These are phyloP conservation scores for Ostrea edulis DNA, from an alignment of 1,140 invertebrate genomes.

Conservation along the genomic window DNA sequence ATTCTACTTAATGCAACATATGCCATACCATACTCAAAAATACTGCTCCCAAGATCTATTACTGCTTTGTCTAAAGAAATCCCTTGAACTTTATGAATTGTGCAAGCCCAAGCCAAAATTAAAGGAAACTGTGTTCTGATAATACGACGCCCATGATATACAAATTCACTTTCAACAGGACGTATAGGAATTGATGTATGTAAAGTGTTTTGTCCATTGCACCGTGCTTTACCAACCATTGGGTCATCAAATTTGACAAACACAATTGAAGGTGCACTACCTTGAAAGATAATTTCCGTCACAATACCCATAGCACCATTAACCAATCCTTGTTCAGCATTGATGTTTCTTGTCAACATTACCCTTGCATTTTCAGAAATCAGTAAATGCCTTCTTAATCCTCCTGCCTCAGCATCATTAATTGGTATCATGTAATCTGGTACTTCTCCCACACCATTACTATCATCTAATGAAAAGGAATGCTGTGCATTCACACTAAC, in stretches of 20 bases:
- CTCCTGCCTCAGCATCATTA: constrained; percentile 50
- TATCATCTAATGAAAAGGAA: constrained; percentile 51
- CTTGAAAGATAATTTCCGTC: constrained; percentile 11
- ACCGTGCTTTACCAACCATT: constrained; percentile 49
- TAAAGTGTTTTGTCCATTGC: constrained; percentile 22
- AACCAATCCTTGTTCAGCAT: constrained; percentile 51
- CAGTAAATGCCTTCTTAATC: constrained; percentile 34
- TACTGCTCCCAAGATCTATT: constrained; percentile 49
- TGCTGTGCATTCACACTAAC: constrained; percentile 42
- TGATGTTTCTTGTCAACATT: constrained; percentile 58
- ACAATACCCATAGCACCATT: constrained; percentile 58
- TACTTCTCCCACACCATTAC: constrained; percentile 39
- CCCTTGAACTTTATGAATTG: constrained; percentile 62
- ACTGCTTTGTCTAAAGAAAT: constrained; percentile 51
- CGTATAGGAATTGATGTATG: neutral
- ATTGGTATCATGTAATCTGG: constrained; percentile 38
- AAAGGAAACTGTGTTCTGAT: constrained; percentile 59
- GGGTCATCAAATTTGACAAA: constrained; percentile 58
- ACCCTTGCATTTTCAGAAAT: constrained; percentile 46
- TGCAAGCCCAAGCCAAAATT: constrained; percentile 53
- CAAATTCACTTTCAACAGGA: constrained; percentile 49
- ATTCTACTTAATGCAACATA: constrained; percentile 61
- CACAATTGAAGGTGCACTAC: constrained; percentile 19
- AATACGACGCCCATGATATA: constrained; percentile 50
- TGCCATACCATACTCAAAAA: constrained; percentile 58